phyloP scores from a whole-genome alignment of 2,888 invertebrate genomes.

The Agrenia bidenticulata region DNA sequence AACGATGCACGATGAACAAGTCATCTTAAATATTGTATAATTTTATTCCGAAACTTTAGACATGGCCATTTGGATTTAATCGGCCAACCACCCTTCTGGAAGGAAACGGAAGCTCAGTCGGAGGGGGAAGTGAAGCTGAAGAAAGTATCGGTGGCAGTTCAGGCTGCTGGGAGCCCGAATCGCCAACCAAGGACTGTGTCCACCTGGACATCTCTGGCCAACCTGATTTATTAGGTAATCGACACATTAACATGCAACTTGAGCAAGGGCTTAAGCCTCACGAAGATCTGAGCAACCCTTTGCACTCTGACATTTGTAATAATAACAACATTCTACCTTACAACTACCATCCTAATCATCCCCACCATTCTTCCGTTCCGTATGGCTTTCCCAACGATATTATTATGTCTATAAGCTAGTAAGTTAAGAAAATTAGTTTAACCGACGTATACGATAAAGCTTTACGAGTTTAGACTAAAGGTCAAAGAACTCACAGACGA shows the following conservation, averaged over 20 bases:
- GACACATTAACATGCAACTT: conserved; percentile 10
- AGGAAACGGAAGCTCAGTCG: conserved; percentile 47
- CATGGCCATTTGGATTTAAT: conserved; percentile 52
- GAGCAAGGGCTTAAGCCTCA: neutral
- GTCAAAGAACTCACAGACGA: too few relatives aligned
- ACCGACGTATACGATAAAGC: conserved; percentile 2
- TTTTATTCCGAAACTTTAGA: conserved; percentile 33
- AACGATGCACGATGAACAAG: neutral
- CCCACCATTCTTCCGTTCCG: neutral
- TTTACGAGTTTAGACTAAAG: too few relatives aligned
- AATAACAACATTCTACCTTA: conserved; percentile 17
- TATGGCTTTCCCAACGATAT: conserved; percentile 7
- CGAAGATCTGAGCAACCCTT: neutral
- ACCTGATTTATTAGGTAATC: conserved; percentile 11
- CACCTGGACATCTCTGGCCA: conserved; percentile 42
- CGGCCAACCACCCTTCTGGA: conserved; percentile 30
- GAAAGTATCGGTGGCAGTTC: conserved; percentile 21
- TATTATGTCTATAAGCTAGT: conserved; percentile 15
- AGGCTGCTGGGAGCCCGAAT: conserved; percentile 44
- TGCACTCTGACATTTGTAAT: neutral
- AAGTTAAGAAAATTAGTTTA: neutral
- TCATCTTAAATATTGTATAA: neutral
- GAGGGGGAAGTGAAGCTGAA: conserved; percentile 45
- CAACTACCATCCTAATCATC: conserved; percentile 3
- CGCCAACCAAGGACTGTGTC: conserved; percentile 46